These are phyloP conservation scores for Nothoprocta perdicaria DNA, from an alignment of 2,113 vertebrate genomes.

Conservation along the genomic window DNA sequence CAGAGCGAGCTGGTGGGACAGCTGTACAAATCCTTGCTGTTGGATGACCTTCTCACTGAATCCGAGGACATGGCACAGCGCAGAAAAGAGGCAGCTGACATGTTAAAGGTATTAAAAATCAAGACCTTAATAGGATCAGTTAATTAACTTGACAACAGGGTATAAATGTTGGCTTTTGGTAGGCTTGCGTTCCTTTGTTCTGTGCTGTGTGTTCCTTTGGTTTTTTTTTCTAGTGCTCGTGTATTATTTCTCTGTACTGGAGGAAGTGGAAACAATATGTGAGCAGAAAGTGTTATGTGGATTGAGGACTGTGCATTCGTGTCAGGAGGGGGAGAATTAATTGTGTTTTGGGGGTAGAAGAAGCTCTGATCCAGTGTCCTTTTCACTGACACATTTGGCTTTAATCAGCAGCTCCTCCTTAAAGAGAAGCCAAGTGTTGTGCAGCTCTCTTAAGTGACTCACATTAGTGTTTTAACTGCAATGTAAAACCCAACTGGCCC, in stretches of 20 bases:
- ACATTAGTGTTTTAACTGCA: not conserved
- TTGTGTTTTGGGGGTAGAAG: not conserved
- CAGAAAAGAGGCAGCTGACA: conserved; percentile 95
- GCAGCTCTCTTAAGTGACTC: not conserved
- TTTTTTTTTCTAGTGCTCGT: not conserved
- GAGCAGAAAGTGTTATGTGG: not conserved
- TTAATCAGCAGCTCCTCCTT: not conserved
- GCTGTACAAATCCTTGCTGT: conserved; percentile 90
- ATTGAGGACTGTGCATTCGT: not conserved
- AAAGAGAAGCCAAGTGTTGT: not conserved
- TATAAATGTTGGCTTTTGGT: not conserved
- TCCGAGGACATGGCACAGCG: conserved; percentile 99
- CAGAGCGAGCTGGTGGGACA: conserved; percentile 98
- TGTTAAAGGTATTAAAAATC: conserved; percentile 88
- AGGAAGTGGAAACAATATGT: not conserved
- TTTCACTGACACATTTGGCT: not conserved
- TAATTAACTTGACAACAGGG: not conserved
- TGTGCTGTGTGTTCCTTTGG: not conserved
- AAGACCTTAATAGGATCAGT: not conserved
- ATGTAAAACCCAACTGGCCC: not conserved
- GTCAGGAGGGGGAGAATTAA: not conserved
- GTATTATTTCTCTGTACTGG: not conserved
- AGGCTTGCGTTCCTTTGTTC: not conserved
- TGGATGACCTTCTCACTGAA: conserved; percentile 95
- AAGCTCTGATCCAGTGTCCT: not conserved